Evolutionary conservation across 1,140 invertebrate species (phyloP).

Genomic region (Hormaphis cornu): DNA sequence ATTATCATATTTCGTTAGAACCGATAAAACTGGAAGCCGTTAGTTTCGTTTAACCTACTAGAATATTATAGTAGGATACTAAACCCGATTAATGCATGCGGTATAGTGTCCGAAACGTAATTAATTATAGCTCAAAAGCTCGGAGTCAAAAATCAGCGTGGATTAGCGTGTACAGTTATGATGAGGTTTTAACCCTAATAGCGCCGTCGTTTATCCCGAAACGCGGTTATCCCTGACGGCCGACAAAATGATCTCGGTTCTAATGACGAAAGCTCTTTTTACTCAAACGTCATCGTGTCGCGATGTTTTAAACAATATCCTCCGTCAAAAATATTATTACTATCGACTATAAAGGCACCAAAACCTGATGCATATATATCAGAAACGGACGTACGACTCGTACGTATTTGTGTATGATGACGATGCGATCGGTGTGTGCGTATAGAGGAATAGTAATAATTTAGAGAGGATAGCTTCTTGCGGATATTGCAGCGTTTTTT

Average conservation of each 20-base stretch:
- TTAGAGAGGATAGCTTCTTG: too few relatives aligned
- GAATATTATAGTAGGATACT: background rate
- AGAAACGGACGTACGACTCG: too few relatives aligned
- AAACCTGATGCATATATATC: background rate
- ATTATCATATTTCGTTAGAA: too few relatives aligned
- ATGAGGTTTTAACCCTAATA: constrained; percentile 18
- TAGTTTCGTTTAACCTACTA: background rate
- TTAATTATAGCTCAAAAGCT: constrained; percentile 21
- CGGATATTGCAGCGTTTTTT: too few relatives aligned
- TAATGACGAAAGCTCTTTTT: constrained; percentile 17
- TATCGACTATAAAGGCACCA: background rate
- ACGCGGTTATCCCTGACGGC: background rate
- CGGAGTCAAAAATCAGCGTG: constrained; percentile 29
- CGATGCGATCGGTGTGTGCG: too few relatives aligned
- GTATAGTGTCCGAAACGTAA: constrained; percentile 13
- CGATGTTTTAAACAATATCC: constrained; percentile 17
- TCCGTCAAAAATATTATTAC: constrained; percentile 20
- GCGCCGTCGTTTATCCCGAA: background rate
- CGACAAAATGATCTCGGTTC: constrained; percentile 15
- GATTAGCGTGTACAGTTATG: constrained; percentile 30
- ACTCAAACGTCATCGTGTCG: constrained; percentile 18
- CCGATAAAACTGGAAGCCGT: too few relatives aligned
- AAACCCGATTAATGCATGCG: background rate
- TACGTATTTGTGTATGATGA: too few relatives aligned
- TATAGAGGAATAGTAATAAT: too few relatives aligned